Evolutionary conservation across 2,888 invertebrate species (phyloP).

Genomic region (Torymus texanus): DNA sequence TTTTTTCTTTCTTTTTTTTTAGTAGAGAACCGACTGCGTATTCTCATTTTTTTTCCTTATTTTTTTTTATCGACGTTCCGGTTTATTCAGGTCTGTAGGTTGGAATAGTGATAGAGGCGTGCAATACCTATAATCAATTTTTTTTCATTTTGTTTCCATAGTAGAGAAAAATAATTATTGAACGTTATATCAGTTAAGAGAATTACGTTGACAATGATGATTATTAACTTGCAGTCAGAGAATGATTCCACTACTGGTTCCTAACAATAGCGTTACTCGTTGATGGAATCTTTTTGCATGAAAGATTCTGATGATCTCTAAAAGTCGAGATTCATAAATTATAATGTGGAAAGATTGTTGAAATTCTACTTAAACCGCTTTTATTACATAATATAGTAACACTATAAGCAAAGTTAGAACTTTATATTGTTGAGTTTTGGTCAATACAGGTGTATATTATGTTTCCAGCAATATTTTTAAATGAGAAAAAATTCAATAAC

Average conservation of each 20-base stretch:
- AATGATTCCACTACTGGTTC: not conserved
- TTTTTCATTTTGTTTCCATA: slow-evolving; percentile 48
- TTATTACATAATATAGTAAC: too few species aligned
- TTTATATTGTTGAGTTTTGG: too few species aligned
- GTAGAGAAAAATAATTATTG: slow-evolving; percentile 41
- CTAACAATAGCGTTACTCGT: not conserved
- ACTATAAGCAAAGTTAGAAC: too few species aligned
- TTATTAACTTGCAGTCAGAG: slow-evolving; percentile 30
- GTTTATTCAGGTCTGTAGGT: slow-evolving; percentile 48
- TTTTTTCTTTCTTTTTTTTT: slow-evolving; percentile 26
- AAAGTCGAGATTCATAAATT: not conserved
- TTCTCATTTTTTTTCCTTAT: slow-evolving; percentile 31
- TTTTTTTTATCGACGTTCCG: slow-evolving; percentile 43
- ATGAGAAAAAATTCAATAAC: too few species aligned
- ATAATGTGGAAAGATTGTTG: too few species aligned
- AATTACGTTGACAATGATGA: slow-evolving; percentile 20
- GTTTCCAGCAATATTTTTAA: too few species aligned
- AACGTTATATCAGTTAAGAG: slow-evolving; percentile 14
- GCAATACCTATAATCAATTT: slow-evolving; percentile 55
- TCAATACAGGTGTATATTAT: too few species aligned
- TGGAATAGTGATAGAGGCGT: slow-evolving; percentile 57
- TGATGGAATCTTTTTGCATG: not conserved
- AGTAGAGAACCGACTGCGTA: slow-evolving; percentile 30
- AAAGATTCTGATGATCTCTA: not conserved
- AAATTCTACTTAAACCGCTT: too few species aligned